Percentiles rank a stretch among this genome's conserved stretches.
Evolutionary conservation across 2,888 invertebrate genomes (phyloP).

Genomic region (Apotomis turbidana): DNA sequence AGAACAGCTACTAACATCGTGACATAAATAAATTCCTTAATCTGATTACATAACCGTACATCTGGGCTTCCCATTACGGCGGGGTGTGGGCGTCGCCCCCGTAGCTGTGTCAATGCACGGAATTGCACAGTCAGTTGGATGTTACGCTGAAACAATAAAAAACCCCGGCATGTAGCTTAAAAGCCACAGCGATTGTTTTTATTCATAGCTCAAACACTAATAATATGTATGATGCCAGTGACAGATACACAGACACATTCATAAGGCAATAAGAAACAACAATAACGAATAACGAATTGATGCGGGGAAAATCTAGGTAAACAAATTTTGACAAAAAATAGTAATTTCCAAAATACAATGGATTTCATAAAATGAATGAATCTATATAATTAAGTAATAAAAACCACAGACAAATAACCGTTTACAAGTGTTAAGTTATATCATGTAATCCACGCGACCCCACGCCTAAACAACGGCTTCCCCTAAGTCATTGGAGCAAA

Average conservation of each 20-base stretch:
- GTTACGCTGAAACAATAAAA: neutral
- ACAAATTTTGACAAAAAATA: neutral
- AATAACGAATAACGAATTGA: too few relatives aligned
- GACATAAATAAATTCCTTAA: conserved; percentile 57
- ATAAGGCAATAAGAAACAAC: too few relatives aligned
- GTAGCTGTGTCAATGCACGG: conserved; percentile 12
- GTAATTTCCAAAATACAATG: neutral
- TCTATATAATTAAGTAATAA: conserved; percentile 5
- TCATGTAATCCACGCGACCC: conserved; percentile 20
- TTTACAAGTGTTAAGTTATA: conserved; percentile 23
- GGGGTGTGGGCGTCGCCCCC: conserved; percentile 31
- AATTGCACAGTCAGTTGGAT: neutral
- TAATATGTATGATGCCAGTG: too few relatives aligned
- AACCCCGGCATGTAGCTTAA: neutral
- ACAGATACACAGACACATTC: too few relatives aligned
- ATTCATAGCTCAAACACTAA: too few relatives aligned
- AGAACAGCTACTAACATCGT: conserved; percentile 34
- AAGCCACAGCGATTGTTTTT: too few relatives aligned
- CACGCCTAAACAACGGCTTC: conserved; percentile 16
- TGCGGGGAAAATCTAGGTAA: too few relatives aligned
- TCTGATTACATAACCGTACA: conserved; percentile 63
- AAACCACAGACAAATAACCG: conserved; percentile 1
- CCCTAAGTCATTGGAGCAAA: conserved; percentile 36
- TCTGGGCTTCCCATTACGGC: conserved; percentile 59
- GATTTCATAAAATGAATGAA: neutral